Evolutionary conservation across 2,797 vertebrate species (phyloP), one percentile per base, ranked within the genome.

Genomic region (Ceyx erithaca): DNA sequence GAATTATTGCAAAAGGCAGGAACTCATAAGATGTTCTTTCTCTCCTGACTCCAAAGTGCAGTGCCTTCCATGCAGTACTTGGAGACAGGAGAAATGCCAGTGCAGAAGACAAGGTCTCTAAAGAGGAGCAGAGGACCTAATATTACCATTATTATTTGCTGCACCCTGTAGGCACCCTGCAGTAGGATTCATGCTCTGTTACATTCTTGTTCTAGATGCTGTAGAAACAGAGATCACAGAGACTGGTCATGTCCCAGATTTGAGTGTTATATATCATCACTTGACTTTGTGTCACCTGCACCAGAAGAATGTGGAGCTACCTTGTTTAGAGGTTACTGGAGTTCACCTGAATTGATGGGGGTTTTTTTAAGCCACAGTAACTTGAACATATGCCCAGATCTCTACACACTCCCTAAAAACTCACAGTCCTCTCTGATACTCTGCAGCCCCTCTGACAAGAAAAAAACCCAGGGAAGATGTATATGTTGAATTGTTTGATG

Each of bases 71-170:
- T 8, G 12, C 8, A 46, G 25, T 19, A 21, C 33, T 72, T 66
- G 46, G 19, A 62, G 22, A 31, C 9, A 79, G 30, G 9, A 37
- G 35, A 87, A 80, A 51, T 4, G 20, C 1, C 45, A 16, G 8
- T 11, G 51, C 13, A 66, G 52, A 63, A 69, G 16, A 64, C 3
- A 13, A 67, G 2, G 20, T 37, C 14, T 58, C 12, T 9, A 17
- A 66, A 43, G 6, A 46, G 11, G 2, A 87, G 17, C 40, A 69
- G n/a, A 76, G 20, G 55, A n/a, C 2, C 11, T 31, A 0, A 7
- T 30, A 13, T n/a, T 14, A 8, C 2, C 5, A 0, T 17, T 12
- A 7, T 5, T 62, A 1, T 3, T 62, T 59, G 52, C 46, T 51
- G 14, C n/a, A 31, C 12, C 13, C 2, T 3, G 12, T 30, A 19